These are phyloP conservation scores for Spodoptera litura DNA, from an alignment of 1,140 invertebrate genomes.

Conservation along the genomic window DNA sequence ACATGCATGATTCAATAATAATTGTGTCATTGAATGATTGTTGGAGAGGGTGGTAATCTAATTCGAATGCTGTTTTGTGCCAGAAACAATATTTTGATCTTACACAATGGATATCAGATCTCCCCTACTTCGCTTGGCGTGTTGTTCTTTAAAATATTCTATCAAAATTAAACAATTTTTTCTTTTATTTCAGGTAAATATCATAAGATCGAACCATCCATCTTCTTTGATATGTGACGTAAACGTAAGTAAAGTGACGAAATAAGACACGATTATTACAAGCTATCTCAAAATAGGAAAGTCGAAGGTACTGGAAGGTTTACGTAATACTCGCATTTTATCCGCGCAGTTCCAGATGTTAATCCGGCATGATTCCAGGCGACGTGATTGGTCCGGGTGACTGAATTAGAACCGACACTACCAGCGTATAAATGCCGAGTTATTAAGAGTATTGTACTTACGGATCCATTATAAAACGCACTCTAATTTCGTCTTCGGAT, in stretches of 20 bases:
- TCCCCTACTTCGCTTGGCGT: no score
- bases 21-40: slow-evolving; percentile 35
- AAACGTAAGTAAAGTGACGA: background rate
- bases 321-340: slow-evolving; percentile 20
- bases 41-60: background rate
- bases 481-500: background rate
- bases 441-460: slow-evolving; percentile 26
- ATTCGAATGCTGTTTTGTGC: no score
- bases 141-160: no score
- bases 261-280: background rate
- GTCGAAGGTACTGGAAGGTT: slow-evolving; percentile 2
- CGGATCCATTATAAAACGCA: slow-evolving; percentile 1
- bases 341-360: slow-evolving; percentile 6
- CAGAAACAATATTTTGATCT: background rate
- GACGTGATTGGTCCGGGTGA: slow-evolving; percentile 29
- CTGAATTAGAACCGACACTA: slow-evolving; percentile 35
- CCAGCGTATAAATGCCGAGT: slow-evolving; percentile 3
- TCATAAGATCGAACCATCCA: background rate
- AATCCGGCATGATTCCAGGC: slow-evolving; percentile 8
- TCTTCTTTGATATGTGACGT: background rate
- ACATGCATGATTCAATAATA: slow-evolving; percentile 30
- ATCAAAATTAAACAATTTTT: background rate
- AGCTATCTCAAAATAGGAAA: background rate
- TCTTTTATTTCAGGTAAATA: slow-evolving; percentile 39
- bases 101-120: no score